Conservation (phyloP, 2,797 vertebrate species). For the Sebastiscus albofasciatus region DNA sequence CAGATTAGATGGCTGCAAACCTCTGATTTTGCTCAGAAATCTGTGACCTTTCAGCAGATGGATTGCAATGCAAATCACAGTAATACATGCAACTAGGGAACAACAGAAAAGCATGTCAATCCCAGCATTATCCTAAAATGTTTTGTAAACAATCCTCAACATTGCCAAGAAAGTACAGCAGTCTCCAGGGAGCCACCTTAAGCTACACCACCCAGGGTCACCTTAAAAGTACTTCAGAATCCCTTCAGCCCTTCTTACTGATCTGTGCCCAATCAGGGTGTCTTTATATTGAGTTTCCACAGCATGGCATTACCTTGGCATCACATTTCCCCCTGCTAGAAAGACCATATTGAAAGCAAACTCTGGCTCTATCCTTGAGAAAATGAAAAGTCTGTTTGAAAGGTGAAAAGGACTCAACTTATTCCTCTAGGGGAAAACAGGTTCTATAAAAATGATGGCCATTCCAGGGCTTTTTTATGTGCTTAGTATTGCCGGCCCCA, state of each 20-base stretch:
- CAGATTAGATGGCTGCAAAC: not conserved
- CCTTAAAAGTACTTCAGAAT: not conserved
- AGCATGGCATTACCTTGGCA: not conserved
- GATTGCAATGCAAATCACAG: not conserved
- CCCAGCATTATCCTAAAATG: not conserved
- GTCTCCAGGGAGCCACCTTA: not conserved
- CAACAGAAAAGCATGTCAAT: not conserved
- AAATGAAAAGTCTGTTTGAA: slow-evolving; percentile 18
- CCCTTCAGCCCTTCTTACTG: slow-evolving; percentile 1
- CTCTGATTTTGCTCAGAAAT: not conserved
- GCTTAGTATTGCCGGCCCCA: not conserved
- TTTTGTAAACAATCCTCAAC: not conserved
- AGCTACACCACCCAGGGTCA: not conserved
- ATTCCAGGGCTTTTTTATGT: not conserved
- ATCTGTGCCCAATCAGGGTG: not conserved
- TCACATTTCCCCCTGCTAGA: not conserved
- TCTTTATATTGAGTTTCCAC: not conserved
- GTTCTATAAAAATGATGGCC: not conserved
- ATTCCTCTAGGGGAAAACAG: not conserved
- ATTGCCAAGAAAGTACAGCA: not conserved
- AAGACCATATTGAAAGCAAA: slow-evolving; percentile 2
- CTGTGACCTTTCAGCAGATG: not conserved
- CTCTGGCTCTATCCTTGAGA: not conserved
- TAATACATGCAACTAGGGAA: not conserved
- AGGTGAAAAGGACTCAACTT: not conserved